Evolutionary conservation across 2,113 vertebrate species (phyloP), one percentile per base, ranked within the genome.

Genomic region (Tricholaema leucomelas): DNA sequence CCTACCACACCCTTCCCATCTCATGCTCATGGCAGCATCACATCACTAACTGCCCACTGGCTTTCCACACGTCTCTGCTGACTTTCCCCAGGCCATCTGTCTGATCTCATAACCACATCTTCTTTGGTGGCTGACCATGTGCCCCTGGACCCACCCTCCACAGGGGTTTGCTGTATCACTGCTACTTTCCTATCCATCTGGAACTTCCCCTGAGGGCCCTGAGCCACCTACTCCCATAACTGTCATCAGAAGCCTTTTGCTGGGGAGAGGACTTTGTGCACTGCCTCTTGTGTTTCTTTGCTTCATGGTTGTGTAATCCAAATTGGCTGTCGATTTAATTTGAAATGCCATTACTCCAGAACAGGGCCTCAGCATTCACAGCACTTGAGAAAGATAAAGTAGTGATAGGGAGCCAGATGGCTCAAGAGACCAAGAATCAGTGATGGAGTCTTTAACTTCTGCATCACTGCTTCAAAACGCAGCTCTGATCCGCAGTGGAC

Each of bases 61-160:
- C 23, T 83, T 94, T 95, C 91, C 95, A 95, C 86, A 84, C 40
- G 6, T 82, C 55, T 42, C 50, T 6, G 10, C 48, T 84, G 93
- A 90, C 74, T 92, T 92, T 83, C 64, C 78, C 78, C 67, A 70
- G 86, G 48, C 81, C 17, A 3, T 10, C 70, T 15, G 3, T 78
- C 81, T 95, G 95, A 95, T 77, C 84, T 96, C 96, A 94, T 94
- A 90, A 83, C 94, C 92, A 30, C 90, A 92, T 75, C 78, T 88
- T 67, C 93, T 75, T 71, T 44, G 64, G 24, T 42, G 19, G 69
- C 17, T 92, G 66, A 61, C 92, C 81, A 52, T 13, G 19, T 63
- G 71, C 35, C 83, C 73, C 17, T 2, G 38, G 16, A 91, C 91
- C 69, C 87, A 60, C 92, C 94, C 93, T 92, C 30, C 10, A 0